Evolutionary conservation across 2,797 vertebrate species (phyloP), one percentile per base, ranked within the genome.

Genomic region (Neosilurus hyrtlii): DNA sequence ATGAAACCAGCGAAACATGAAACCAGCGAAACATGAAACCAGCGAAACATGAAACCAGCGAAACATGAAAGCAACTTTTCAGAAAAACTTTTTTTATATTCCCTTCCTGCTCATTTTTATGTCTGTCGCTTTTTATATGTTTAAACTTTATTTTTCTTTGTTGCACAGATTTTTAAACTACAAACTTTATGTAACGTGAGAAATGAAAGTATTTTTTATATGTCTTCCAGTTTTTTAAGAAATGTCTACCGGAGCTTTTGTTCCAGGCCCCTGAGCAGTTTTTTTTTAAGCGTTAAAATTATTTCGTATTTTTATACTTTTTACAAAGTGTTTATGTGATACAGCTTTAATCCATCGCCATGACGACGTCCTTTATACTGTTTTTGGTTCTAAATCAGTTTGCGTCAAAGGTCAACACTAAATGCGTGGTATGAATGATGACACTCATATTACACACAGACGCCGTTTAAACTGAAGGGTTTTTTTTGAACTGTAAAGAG

Each of bases 141-240:
- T 74, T 75, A 59, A 82, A 79, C 51, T 71, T 88, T 82, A 82
- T 81, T 71, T 86, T 71, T 86, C 52, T 80, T 70, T 81, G 63
- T 82, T 82, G 83, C 82, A 84, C 80, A 84, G 68, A 74, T 82
- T 84, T 79, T 79, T 24, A 79, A 84, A 78, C 85, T 76, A 83
- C 79, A 83, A 51, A 56, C 57, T 71, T 52, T 65, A 68, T 7
- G 1, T 75, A 66, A 83, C 70, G 62, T 75, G 65, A 52, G 83
- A 80, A 79, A 67, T 79, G 67, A 86, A 86, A 85, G 79, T 88
- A 86, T 83, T 87, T 85, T 85, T 37, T 86, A 82, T 83, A 85
- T 71, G 65, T 80, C 62, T 83, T 54, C 57, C 57, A 71, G 59
- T 68, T 62, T 73, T 1, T 1, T 26, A 73, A 59, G 20, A 75